Conservation (phyloP, 2,113 vertebrate species). For the Oceanodroma tethys region DNA sequence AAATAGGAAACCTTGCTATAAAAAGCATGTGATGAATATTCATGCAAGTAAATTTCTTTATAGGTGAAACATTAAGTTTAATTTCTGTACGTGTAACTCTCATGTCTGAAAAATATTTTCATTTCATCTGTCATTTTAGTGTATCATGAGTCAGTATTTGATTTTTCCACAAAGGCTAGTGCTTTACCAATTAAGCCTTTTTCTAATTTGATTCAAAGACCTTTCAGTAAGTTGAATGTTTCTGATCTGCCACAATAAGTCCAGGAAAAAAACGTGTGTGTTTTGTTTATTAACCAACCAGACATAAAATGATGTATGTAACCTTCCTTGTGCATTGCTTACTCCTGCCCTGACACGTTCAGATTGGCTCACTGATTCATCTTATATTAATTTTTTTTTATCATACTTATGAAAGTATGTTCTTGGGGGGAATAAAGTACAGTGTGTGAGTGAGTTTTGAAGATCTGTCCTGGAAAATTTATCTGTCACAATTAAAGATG, state of each 20-base stretch:
- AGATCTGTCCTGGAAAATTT: not conserved
- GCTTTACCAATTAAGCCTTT: not conserved
- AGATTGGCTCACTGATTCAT: not conserved
- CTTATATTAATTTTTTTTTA: not conserved
- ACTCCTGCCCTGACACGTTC: not conserved
- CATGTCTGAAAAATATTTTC: not conserved
- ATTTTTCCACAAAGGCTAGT: not conserved
- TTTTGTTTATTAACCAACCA: not conserved
- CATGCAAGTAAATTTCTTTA: not conserved
- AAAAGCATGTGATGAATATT: not conserved
- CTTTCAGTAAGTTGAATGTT: not conserved
- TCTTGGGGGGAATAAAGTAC: not conserved
- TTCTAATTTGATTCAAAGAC: not conserved
- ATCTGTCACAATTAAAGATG: not conserved
- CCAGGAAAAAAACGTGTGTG: not conserved
- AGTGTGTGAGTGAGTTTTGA: not conserved
- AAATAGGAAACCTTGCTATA: not conserved
- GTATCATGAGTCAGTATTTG: not conserved
- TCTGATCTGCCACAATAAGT: not conserved
- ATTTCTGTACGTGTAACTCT: not conserved
- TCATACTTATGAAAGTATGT: fast-evolving
- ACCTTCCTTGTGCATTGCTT: not conserved
- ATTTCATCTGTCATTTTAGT: not conserved
- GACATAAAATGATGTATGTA: not conserved
- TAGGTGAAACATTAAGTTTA: not conserved